These are phyloP conservation scores for Eudyptes chrysolophus DNA, from an alignment of 2,113 vertebrate species.

Conservation along the genomic window DNA sequence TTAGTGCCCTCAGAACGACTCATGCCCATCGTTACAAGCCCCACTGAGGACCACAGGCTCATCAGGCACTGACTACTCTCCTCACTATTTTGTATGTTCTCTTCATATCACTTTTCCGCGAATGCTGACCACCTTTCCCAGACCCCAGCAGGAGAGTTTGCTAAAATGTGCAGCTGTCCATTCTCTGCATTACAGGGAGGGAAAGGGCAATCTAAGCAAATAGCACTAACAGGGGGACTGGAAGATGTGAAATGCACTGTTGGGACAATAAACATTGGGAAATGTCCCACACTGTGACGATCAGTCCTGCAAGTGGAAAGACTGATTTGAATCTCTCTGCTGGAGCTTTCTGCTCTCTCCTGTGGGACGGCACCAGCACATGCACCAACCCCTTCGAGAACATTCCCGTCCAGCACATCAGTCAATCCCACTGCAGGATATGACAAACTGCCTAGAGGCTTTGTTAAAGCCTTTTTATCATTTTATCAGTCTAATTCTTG, in stretches of 20 bases:
- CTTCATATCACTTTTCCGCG: background rate
- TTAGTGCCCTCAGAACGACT: background rate
- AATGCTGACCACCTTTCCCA: background rate
- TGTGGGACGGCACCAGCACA: background rate
- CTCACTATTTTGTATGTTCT: background rate
- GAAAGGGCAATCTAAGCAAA: background rate
- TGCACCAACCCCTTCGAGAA: background rate
- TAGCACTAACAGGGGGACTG: background rate
- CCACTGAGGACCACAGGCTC: background rate
- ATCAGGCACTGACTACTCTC: background rate
- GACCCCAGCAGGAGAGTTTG: background rate
- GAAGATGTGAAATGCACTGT: background rate
- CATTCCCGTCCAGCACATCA: background rate
- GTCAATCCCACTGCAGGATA: background rate
- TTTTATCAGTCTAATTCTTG: background rate
- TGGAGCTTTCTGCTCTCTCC: background rate
- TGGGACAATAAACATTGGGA: background rate
- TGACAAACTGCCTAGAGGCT: background rate
- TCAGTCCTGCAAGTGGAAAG: background rate
- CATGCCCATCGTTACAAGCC: background rate
- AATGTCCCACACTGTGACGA: accelerated
- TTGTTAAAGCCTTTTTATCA: background rate
- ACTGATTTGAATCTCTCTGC: background rate
- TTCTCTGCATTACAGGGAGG: background rate
- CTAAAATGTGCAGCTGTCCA: background rate